Conservation (phyloP, 2,888 invertebrate genomes). For the Cantharis rustica region DNA sequence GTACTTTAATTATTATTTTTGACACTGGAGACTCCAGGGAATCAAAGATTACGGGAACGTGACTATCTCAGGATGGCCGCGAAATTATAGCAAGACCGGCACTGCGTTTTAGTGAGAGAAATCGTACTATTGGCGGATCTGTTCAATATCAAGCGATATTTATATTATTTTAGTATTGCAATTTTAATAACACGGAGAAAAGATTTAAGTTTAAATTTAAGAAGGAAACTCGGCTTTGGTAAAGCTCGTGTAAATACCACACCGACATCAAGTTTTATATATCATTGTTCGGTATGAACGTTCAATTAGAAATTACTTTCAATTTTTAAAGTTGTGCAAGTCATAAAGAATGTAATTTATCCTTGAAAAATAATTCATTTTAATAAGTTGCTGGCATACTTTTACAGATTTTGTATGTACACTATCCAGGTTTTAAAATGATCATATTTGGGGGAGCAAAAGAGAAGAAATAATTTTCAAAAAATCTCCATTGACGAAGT, state of each 20-base stretch:
- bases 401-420: neutral
- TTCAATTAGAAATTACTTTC: neutral
- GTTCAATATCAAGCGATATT: no score
- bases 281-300: neutral
- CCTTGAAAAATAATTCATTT: neutral
- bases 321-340: neutral
- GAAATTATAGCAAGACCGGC: no score
- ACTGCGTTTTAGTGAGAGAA: no score
- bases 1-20: no score
- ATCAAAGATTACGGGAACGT: no score
- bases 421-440: neutral
- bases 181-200: no score
- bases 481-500: no score
- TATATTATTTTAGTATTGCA: no score
- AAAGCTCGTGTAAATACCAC: neutral
- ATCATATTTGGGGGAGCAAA: neutral
- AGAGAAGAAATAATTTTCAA: neutral
- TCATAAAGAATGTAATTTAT: neutral
- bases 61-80: no score
- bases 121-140: no score
- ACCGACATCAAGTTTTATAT: neutral
- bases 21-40: no score
- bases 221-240: neutral
- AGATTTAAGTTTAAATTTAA: no score
- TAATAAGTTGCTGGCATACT: neutral